Base-by-base conservation (phyloP, 1,140 invertebrate species). In the Psilanteris sp. region DNA sequence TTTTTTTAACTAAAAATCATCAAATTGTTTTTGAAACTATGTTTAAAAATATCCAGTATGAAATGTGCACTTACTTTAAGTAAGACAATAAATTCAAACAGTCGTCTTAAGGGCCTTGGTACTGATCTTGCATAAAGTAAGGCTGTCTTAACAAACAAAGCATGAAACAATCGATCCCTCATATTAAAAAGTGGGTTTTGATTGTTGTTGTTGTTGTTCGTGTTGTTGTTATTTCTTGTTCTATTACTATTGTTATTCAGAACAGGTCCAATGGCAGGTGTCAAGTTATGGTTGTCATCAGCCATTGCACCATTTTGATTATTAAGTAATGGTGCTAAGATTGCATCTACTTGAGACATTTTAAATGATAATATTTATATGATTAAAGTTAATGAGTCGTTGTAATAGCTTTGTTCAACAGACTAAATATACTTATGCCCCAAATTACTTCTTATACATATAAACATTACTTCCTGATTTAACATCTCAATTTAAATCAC, bases 91-190 rank as follows among this genome's bases (percentile, higher is more conserved):
- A 96, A 97, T 90, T 99, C 97, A 81, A 99, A 92, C 76, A 96
- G 91, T 84, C 96, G 90, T 83, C 97, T 90, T 15, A 97, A 89
- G 44, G 94, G 92, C 81, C 93, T 92, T 32, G 97, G 96, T 89
- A 98, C 95, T 52, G 94, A 93, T 81, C 94, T 90, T 8, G 96
- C 96, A 89, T 99, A 99, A 22, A 93, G 92, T 78, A 98, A 87
- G 8, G 97, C 94, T 74, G 95, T 92, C 84, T 96, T 94, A 80
- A 97, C 96, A 85, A 99, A 98, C 64, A 99, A 89, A 15, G 96
- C 96, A 88, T 98, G 96, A 83, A 99, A 99, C n/a, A 98, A 89
- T 72, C 97, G 91, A 82, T 99, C 96, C 79, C 97, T 89, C 50
- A 98, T 94, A 87, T 93, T 94, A 80, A 95, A 92, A 37, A 96